Evolutionary conservation across 2,113 vertebrate genomes (phyloP).

Genomic region (Myotis brandtii): DNA sequence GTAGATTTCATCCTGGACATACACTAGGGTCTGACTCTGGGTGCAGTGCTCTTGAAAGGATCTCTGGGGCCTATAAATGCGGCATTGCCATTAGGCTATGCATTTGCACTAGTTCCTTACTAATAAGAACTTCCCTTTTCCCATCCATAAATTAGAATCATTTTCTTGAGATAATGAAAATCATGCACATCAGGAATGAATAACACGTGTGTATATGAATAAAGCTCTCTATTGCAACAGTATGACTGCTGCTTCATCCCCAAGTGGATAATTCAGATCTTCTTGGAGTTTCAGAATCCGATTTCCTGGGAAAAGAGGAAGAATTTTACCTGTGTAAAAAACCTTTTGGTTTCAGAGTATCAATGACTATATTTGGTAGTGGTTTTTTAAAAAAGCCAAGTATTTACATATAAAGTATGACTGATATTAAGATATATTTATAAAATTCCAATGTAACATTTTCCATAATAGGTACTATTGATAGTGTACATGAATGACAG

Average conservation of each 20-base stretch:
- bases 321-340: constrained; percentile 19
- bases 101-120: not conserved
- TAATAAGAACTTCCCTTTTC: not conserved
- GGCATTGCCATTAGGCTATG: not conserved
- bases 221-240: not conserved
- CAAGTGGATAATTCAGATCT: not conserved
- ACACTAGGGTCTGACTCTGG: not conserved
- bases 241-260: not conserved
- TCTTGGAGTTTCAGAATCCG: not conserved
- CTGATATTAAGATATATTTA: not conserved
- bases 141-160: not conserved
- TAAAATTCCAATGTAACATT: constrained; percentile 32
- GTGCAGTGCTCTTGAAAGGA: not conserved
- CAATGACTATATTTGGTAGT: not conserved
- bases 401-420: not conserved
- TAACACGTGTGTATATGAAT: not conserved
- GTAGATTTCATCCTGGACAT: not conserved
- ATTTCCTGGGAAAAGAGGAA: not conserved
- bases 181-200: not conserved
- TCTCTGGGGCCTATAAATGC: not conserved
- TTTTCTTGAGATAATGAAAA: constrained; percentile 8
- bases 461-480: not conserved
- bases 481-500: not conserved
- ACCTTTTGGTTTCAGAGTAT: not conserved
- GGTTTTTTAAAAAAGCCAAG: not conserved